Evolutionary conservation across 2,888 invertebrate genomes (phyloP), one percentile per base, ranked within the genome.

Genomic region (Drosophila neonasuta): DNA sequence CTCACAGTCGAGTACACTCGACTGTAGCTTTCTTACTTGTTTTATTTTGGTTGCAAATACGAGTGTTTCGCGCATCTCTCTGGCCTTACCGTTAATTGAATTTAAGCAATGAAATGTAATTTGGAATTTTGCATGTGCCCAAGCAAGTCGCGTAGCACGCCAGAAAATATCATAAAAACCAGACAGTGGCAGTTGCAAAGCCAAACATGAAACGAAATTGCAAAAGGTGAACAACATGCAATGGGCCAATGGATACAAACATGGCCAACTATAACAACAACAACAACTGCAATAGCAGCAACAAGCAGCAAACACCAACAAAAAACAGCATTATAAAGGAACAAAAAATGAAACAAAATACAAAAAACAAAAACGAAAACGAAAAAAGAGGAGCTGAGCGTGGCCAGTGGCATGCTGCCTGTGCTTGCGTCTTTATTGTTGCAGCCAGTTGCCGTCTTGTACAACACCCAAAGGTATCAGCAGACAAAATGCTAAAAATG

Each of bases 401-500:
- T 80, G 72, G 79, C 71, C 81, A 79, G 75, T 82, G 81, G 81
- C 81, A 79, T 80, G 81, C 80, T 78, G 77, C 74, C 49, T 60
- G 74, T 80, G 80, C 82, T 78, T 76, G 79, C 77, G 80, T 80
- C 77, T 74, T 80, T 86, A 83, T 84, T 84, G 86, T 81, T 76
- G 76, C 66, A 68, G 69, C 70, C 70, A 65, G 72, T 56, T 64
- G 72, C 77, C 65, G 79, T 84, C 79, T 74, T 83, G 84, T 80
- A 81, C 81, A 84, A 84, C 86, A 86, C 86, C 84, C 87, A 82
- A 77, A 87, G 87, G 86, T 87, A 86, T 87, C 86, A 86, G 84
- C 87, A 77, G 79, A 86, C 86, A 86, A 86, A 86, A 86, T 86
- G 86, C 87, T 87, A 86, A 87, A 87, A 86, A 86, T 87, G 80